phyloP scores from a whole-genome alignment of 2,888 invertebrate genomes.

The Drosophila atripex region DNA sequence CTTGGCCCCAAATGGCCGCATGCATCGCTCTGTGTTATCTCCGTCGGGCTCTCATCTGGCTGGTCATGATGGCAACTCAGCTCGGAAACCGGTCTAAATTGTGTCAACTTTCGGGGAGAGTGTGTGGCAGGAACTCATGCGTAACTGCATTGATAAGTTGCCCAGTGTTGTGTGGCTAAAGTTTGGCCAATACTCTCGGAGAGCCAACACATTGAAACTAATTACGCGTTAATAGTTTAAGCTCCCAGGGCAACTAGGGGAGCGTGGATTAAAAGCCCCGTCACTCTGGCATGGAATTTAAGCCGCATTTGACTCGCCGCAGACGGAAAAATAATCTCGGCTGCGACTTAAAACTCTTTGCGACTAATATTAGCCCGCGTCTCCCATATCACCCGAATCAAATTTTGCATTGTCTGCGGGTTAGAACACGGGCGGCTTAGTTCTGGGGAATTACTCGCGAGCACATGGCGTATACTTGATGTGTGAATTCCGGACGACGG shows the following conservation, averaged over 20 bases:
- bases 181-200: background rate
- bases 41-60: background rate
- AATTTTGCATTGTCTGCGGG: slow-evolving; percentile 2
- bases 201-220: slow-evolving; percentile 17
- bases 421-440: slow-evolving; percentile 8
- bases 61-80: too few relatives aligned
- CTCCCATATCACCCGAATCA: background rate
- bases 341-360: slow-evolving; percentile 33
- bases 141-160: slow-evolving; percentile 64
- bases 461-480: slow-evolving; percentile 62
- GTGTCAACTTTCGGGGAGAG: slow-evolving; percentile 3
- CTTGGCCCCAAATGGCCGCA: slow-evolving; percentile 42
- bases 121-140: slow-evolving; percentile 52
- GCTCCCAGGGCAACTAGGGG: background rate
- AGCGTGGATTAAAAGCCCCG: background rate
- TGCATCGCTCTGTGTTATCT: slow-evolving; percentile 23
- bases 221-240: slow-evolving; percentile 6
- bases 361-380: slow-evolving; percentile 32
- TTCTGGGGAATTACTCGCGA: slow-evolving; percentile 41
- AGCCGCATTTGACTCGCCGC: slow-evolving; percentile 15
- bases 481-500: slow-evolving; percentile 35
- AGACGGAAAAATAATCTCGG: slow-evolving; percentile 26
- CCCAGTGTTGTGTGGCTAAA: slow-evolving; percentile 9
- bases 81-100: slow-evolving; percentile 2
- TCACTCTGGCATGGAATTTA: slow-evolving; percentile 2